Evolutionary conservation across 2,113 vertebrate genomes (phyloP).

Genomic region (Puffinus mauretanicus): DNA sequence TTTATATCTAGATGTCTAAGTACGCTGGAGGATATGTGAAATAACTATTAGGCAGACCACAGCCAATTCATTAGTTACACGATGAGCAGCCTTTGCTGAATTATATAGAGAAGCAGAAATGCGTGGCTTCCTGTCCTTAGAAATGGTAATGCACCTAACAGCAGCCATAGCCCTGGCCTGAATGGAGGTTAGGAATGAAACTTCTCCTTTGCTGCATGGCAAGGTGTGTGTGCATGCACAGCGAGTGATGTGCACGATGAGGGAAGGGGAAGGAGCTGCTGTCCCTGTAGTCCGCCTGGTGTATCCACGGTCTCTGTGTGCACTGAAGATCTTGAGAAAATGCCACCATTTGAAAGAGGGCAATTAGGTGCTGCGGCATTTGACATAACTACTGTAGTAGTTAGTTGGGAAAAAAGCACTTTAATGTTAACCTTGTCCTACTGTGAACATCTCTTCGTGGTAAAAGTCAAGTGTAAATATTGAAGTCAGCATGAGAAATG

Average conservation of each 20-base stretch:
- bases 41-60: background rate
- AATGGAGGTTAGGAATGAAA: background rate
- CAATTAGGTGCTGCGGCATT: background rate
- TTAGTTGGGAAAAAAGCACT: background rate
- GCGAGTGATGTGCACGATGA: background rate
- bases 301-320: fast-evolving
- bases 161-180: background rate
- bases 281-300: background rate
- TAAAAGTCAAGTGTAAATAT: background rate
- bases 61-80: background rate
- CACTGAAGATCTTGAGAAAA: background rate
- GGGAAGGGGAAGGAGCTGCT: background rate
- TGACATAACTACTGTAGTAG: background rate
- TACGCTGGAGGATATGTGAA: background rate
- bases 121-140: background rate
- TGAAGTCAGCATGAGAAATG: background rate
- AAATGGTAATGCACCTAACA: background rate
- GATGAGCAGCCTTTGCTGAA: background rate
- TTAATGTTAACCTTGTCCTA: background rate
- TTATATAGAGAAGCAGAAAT: background rate
- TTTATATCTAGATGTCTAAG: background rate
- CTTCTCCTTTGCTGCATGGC: background rate
- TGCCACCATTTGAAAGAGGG: background rate
- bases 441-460: background rate
- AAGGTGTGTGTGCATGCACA: no score